Evolutionary conservation across 2,888 invertebrate species (phyloP).

Genomic region (Bruchidius siliquastri): DNA sequence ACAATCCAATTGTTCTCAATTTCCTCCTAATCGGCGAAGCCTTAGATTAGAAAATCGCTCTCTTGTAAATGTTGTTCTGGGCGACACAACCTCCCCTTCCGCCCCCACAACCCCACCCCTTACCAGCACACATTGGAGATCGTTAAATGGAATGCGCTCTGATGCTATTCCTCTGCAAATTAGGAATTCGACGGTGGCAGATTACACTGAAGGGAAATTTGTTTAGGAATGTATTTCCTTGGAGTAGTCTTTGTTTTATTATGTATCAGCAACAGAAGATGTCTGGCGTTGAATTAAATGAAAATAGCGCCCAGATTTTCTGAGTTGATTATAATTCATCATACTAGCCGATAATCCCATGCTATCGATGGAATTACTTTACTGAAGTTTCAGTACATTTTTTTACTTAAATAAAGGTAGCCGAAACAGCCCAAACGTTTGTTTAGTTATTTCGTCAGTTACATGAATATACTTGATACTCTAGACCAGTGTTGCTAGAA

Average conservation of each 20-base stretch:
- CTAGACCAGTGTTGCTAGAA: no score
- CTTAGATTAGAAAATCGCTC: constrained; percentile 20
- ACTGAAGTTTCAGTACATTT: no score
- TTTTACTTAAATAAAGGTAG: no score
- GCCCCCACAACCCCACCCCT: not conserved
- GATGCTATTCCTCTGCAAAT: not conserved
- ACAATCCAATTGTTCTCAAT: constrained; percentile 44
- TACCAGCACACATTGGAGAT: not conserved
- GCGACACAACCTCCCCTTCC: not conserved
- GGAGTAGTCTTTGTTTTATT: not conserved
- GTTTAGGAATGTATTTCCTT: not conserved
- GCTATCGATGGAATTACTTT: no score
- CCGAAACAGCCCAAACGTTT: no score
- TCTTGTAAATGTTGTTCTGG: not conserved
- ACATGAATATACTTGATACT: no score
- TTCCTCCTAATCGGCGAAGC: constrained; percentile 31
- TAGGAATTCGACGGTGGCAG: not conserved
- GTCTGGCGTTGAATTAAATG: not conserved
- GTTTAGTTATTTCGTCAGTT: no score
- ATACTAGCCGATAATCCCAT: no score
- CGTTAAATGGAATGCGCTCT: not conserved
- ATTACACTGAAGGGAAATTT: not conserved
- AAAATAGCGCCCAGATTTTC: not conserved
- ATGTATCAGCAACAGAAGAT: not conserved
- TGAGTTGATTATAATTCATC: no score